Evolutionary conservation across 2,888 invertebrate genomes (phyloP), one percentile per base, ranked within the genome.

Genomic region (Tuta absoluta): DNA sequence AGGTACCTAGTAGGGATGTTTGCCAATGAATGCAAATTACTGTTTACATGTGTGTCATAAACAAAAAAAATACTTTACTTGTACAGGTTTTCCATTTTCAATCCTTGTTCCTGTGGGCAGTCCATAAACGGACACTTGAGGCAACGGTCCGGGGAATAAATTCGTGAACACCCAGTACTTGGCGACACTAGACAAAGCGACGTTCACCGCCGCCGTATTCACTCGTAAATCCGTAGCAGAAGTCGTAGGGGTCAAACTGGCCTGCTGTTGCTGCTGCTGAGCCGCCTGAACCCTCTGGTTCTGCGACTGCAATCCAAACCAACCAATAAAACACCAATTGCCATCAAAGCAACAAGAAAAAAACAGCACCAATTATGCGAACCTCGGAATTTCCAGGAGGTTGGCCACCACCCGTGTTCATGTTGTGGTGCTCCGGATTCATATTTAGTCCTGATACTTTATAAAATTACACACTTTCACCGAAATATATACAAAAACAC

Each of bases 91-190:
- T 69, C 93, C 93, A 84, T 92, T 93, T 80, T 93, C 93, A 75
- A 93, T 88, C 75, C 94, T 92, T 65, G 93, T 88, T 67, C 92
- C 91, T 63, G 94, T 92, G 65, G 94, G 94, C 67, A 95, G 88
- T 17, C 94, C 94, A 81, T 95, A 95, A 63, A 95, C 95, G 58
- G 95, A 95, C 63, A 95, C 95, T 92, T 95, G 95, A 66, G 95
- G 95, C 83, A 95, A 93, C 62, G 95, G 95, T 65, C 95, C 94
- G 64, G 95, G 96, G 81, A 96, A 94, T 72, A 96, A 91, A 93
- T 96, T 96, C 68, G 96, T 95, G 83, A 96, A 93, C 80, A 96
- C 95, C 96, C 95, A 96, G 85, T 96, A 96, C 86, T 96, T 96
- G 71, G 95, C 95, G 78, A 95, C 95, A 89, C 93, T 95, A 81